Evolutionary conservation across 2,113 vertebrate genomes (phyloP).

Genomic region (Cettia cetti): DNA sequence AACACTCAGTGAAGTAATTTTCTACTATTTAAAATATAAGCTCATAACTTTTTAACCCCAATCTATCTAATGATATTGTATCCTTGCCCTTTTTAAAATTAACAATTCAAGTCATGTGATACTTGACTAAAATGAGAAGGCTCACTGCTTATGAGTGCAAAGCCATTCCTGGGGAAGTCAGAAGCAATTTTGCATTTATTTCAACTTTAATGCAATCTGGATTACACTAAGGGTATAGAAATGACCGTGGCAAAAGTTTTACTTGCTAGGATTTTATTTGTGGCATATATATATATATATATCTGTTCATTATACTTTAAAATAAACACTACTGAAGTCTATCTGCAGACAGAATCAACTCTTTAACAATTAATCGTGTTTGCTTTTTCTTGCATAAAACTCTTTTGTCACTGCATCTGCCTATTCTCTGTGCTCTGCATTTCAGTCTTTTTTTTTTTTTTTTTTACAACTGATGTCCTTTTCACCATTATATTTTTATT

Average conservation of each 20-base stretch:
- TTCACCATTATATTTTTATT: background rate
- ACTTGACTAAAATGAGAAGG: slow-evolving; percentile 9
- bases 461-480: background rate
- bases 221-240: background rate
- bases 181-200: background rate
- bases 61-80: background rate
- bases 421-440: background rate
- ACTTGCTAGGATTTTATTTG: background rate
- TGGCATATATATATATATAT: background rate
- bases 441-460: background rate
- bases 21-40: background rate
- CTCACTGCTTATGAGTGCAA: background rate
- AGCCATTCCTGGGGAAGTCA: background rate
- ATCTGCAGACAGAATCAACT: background rate
- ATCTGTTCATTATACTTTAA: background rate
- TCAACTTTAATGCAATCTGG: background rate
- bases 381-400: background rate
- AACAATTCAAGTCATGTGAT: background rate
- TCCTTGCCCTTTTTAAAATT: slow-evolving; percentile 2
- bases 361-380: background rate
- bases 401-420: background rate
- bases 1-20: background rate
- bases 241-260: background rate
- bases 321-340: background rate
- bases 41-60: background rate